Percentiles rank a stretch among this genome's conserved stretches.
These are phyloP conservation scores for Venustoraphidia nigricollis DNA, from an alignment of 2,888 invertebrate genomes.

Conservation along the genomic window DNA sequence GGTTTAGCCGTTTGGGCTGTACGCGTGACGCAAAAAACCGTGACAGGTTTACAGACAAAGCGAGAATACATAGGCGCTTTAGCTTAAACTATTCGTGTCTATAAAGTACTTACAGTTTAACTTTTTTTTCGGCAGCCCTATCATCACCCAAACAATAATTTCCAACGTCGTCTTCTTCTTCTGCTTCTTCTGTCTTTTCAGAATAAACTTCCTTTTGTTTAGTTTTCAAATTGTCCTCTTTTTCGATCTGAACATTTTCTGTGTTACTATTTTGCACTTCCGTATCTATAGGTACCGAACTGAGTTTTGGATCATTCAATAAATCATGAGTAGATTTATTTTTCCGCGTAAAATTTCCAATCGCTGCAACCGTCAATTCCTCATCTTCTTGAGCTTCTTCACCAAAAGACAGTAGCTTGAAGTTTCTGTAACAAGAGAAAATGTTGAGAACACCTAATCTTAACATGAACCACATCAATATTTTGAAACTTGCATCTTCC, in stretches of 20 bases:
- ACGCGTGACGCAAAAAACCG: no score
- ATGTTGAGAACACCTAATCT: not conserved
- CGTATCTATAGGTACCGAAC: constrained; percentile 42
- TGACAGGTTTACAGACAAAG: no score
- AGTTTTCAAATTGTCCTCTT: constrained; percentile 21
- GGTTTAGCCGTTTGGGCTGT: no score
- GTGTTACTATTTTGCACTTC: no score
- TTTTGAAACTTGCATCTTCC: constrained; percentile 2
- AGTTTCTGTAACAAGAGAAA: constrained; percentile 50
- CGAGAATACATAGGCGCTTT: constrained; percentile 3
- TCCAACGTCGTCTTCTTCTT: constrained; percentile 33
- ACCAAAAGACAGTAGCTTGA: constrained; percentile 90
- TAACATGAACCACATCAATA: not conserved
- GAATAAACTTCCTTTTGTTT: constrained; percentile 17
- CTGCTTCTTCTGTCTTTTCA: constrained; percentile 21
- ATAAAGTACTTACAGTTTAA: constrained; percentile 34
- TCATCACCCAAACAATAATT: constrained; percentile 51
- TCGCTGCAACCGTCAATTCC: constrained; percentile 51
- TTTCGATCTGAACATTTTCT: constrained; percentile 15
- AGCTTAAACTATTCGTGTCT: constrained; percentile 3
- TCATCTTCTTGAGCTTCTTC: constrained; percentile 95
- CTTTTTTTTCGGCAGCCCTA: constrained; percentile 35
- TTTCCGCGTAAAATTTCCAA: constrained; percentile 56
- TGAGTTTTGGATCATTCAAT: constrained; percentile 74
- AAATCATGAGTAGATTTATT: constrained; percentile 93